Evolutionary conservation across 2,113 vertebrate genomes (phyloP).

Genomic region (Anarhynchus alexandrinus): DNA sequence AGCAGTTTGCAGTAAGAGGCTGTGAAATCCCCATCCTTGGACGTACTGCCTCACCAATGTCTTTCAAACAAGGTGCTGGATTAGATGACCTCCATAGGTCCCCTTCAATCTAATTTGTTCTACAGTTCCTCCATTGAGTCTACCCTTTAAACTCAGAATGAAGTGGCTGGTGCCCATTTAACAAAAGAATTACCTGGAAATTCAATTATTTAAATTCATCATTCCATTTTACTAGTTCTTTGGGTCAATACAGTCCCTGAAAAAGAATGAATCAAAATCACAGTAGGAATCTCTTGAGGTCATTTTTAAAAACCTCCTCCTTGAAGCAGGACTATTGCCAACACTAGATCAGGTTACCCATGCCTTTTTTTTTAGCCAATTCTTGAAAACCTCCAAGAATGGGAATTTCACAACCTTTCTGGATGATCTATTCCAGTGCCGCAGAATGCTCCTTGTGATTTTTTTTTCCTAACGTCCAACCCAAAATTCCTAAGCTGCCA

Average conservation of each 20-base stretch:
- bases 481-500: background rate
- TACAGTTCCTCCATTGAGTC: background rate
- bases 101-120: background rate
- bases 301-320: background rate
- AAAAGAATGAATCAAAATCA: background rate
- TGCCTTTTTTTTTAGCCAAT: background rate
- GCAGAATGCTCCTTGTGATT: background rate
- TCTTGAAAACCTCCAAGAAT: background rate
- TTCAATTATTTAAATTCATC: background rate
- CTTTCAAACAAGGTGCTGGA: background rate
- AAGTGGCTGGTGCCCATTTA: background rate
- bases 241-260: background rate
- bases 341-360: background rate
- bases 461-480: background rate
- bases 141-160: background rate
- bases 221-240: background rate
- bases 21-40: background rate
- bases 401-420: background rate
- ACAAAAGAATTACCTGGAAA: background rate
- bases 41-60: background rate
- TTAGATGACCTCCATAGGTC: background rate
- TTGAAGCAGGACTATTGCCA: background rate
- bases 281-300: background rate
- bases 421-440: background rate
- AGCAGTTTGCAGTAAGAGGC: background rate